phyloP scores from a whole-genome alignment of 2,888 invertebrate genomes.

The Nemotelus nigrinus region DNA sequence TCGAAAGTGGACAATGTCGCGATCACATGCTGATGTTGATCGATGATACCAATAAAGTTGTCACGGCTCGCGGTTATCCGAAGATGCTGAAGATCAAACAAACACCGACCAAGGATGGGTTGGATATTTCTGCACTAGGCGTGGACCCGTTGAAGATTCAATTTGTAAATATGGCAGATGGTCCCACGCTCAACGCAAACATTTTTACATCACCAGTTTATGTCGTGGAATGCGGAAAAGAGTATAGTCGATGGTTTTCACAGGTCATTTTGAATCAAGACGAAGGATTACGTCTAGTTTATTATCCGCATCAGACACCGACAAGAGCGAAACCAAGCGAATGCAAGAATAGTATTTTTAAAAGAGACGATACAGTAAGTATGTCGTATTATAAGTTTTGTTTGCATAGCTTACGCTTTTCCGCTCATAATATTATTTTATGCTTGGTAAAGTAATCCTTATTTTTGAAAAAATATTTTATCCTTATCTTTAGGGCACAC shows the following conservation, averaged over 20 bases:
- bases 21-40: constrained; percentile 47
- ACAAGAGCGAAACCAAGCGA: constrained; percentile 56
- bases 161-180: constrained; percentile 61
- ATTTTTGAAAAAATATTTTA: constrained; percentile 5
- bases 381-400: no score
- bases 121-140: constrained; percentile 68
- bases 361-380: constrained; percentile 52
- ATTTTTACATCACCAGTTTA: constrained; percentile 71
- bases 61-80: constrained; percentile 40
- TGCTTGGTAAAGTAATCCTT: not conserved
- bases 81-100: constrained; percentile 46
- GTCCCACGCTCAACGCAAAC: constrained; percentile 63
- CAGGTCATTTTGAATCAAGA: constrained; percentile 64
- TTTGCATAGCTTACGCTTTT: no score
- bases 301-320: constrained; percentile 68
- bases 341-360: constrained; percentile 55
- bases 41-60: constrained; percentile 41
- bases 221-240: constrained; percentile 78
- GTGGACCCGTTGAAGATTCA: constrained; percentile 69
- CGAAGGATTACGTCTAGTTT: constrained; percentile 69
- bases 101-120: constrained; percentile 53
- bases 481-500: constrained; percentile 66
- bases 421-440: no score
- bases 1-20: constrained; percentile 12
- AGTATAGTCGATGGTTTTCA: constrained; percentile 78